Evolutionary conservation across 1,140 invertebrate species (phyloP).

Genomic region (Calephelis virginiensis): DNA sequence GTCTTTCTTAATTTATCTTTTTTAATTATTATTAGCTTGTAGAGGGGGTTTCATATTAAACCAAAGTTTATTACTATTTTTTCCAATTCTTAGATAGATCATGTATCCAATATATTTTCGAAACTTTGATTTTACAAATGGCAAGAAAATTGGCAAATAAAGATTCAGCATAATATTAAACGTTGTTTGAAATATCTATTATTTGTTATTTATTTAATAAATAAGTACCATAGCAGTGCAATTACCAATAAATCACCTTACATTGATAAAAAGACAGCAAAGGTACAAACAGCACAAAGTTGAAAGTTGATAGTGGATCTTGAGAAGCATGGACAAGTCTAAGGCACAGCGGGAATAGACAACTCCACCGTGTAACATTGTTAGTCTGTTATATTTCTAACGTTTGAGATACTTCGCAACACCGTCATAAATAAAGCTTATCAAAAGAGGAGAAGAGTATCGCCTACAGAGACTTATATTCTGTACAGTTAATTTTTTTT

Average conservation of each 20-base stretch:
- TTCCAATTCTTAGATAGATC: no score
- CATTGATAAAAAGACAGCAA: conserved; percentile 47
- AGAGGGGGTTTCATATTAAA: no score
- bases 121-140: no score
- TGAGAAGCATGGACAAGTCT: conserved; percentile 49
- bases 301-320: conserved; percentile 65
- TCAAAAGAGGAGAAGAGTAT: neutral
- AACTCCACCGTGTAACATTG: conserved; percentile 18
- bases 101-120: no score
- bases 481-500: no score
- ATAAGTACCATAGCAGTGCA: conserved; percentile 40
- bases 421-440: conserved; percentile 16
- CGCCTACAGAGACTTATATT: neutral
- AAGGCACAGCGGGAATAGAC: conserved; percentile 41
- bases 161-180: no score
- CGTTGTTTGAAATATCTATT: no score
- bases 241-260: conserved; percentile 53
- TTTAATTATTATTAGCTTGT: no score
- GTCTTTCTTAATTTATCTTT: no score
- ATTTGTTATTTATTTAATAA: conserved; percentile 27
- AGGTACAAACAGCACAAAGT: conserved; percentile 58
- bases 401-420: conserved; percentile 32
- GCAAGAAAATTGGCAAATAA: no score
- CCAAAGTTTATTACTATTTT: no score
- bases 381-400: conserved; percentile 31